Conservation (phyloP, 1,140 invertebrate genomes). For the Scaptomyza graminum region DNA sequence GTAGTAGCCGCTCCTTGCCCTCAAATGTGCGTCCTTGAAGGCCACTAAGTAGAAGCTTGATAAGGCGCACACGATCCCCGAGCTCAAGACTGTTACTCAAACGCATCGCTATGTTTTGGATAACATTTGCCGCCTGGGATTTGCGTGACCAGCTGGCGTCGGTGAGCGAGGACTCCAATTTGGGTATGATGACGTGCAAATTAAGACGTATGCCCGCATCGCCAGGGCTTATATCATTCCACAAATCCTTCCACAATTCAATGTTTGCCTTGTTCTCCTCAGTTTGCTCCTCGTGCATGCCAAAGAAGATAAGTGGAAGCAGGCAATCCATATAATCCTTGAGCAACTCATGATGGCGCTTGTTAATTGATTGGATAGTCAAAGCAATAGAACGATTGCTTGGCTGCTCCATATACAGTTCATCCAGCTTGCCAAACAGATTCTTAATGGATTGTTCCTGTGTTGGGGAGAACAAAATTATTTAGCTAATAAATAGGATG, state of each 20-base stretch:
- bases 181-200: slow-evolving; percentile 89
- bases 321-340: slow-evolving; percentile 91
- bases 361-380: slow-evolving; percentile 92
- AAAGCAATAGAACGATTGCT: slow-evolving; percentile 90
- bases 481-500: not conserved
- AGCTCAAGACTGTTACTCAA: slow-evolving; percentile 88
- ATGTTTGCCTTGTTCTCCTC: slow-evolving; percentile 87
- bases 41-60: slow-evolving; percentile 88
- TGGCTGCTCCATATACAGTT: slow-evolving; percentile 91
- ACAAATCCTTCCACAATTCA: slow-evolving; percentile 94
- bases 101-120: slow-evolving; percentile 91
- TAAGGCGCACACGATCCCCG: slow-evolving; percentile 87
- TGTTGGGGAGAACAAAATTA: not conserved
- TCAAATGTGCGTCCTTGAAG: slow-evolving; percentile 94
- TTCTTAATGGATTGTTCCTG: slow-evolving; percentile 92
- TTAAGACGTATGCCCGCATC: slow-evolving; percentile 92
- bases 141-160: slow-evolving; percentile 94
- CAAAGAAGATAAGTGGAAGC: slow-evolving; percentile 93
- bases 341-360: slow-evolving; percentile 92
- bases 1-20: slow-evolving; percentile 92
- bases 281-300: slow-evolving; percentile 92
- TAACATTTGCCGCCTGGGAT: slow-evolving; percentile 92
- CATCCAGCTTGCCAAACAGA: slow-evolving; percentile 91
- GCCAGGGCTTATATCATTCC: slow-evolving; percentile 94
- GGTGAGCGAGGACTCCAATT: slow-evolving; percentile 88